These are phyloP conservation scores for Ammodytes dubius DNA, from an alignment of 2,113 vertebrate species.

Conservation along the genomic window DNA sequence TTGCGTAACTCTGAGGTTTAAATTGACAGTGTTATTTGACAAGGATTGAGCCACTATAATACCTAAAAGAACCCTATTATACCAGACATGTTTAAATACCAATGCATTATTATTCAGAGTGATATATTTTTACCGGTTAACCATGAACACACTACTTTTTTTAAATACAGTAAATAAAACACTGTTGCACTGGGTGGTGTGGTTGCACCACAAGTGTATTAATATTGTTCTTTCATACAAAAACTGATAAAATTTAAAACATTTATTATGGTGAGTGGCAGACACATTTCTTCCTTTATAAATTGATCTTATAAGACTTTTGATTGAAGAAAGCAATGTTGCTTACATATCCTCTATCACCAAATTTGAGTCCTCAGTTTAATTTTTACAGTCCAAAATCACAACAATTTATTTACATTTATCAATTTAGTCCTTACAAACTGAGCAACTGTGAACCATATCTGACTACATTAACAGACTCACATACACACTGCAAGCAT, in stretches of 20 bases:
- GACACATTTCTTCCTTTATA: neutral
- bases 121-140: neutral
- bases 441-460: neutral
- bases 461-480: neutral
- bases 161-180: neutral
- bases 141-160: neutral
- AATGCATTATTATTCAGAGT: neutral
- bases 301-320: constrained; percentile 21
- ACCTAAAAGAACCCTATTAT: neutral
- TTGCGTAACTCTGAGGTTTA: constrained; percentile 6
- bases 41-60: neutral
- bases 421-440: neutral
- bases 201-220: neutral
- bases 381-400: constrained; percentile 5
- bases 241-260: neutral
- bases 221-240: neutral
- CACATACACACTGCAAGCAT: neutral
- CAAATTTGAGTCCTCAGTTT: constrained; percentile 12
- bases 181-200: neutral
- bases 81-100: neutral
- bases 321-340: constrained; percentile 12
- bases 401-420: neutral
- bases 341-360: neutral
- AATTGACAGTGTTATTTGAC: neutral
- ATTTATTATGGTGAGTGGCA: constrained; percentile 1